A percentile compares a stretch with the other conserved stretches of the same genome.
Evolutionary conservation across 1,140 invertebrate species (phyloP).

Genomic region (Centruroides vittatus): DNA sequence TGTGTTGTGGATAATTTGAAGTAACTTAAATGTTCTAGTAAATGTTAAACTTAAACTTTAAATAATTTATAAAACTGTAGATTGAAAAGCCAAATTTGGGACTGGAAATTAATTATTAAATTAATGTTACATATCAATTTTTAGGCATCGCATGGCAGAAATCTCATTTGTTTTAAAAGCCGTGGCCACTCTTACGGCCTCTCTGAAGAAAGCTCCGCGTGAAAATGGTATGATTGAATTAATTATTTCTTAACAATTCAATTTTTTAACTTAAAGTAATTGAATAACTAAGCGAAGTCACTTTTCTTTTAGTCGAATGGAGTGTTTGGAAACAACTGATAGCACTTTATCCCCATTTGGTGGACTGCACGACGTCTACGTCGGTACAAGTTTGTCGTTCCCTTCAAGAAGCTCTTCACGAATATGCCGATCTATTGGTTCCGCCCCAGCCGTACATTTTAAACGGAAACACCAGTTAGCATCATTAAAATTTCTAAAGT

Average conservation of each 20-base stretch:
- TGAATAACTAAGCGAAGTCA: no score
- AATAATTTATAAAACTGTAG: no score
- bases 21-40: constrained; percentile 1
- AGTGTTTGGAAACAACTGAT: constrained; percentile 87
- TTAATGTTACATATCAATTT: no score
- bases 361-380: constrained; percentile 67
- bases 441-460: constrained; percentile 28
- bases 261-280: no score
- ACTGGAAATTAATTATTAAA: no score
- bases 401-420: constrained; percentile 66
- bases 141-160: constrained; percentile 80
- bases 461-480: no score
- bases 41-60: no score
- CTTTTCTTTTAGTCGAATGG: constrained; percentile 48
- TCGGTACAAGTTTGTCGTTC: constrained; percentile 64
- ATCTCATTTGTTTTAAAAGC: constrained; percentile 95
- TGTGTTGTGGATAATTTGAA: background rate
- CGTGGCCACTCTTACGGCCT: constrained; percentile 76
- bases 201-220: constrained; percentile 77
- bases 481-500: no score
- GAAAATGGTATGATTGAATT: constrained; percentile 48
- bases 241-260: no score
- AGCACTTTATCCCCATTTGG: constrained; percentile 73
- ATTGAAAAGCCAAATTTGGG: no score
- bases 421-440: constrained; percentile 71